Conservation (phyloP, 2,888 invertebrate species). For the Thyatira batis region DNA sequence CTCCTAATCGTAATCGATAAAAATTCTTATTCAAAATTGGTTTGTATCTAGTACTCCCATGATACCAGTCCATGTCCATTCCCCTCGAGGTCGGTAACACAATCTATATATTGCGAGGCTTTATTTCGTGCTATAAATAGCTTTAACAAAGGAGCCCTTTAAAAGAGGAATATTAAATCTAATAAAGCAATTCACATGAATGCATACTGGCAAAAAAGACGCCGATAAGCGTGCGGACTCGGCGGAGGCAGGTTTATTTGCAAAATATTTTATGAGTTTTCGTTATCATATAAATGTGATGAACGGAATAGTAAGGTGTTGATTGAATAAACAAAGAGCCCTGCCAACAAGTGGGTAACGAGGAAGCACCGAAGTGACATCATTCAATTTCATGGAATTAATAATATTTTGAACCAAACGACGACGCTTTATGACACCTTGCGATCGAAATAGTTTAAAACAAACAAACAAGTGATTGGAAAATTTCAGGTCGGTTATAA, state of each 20-base stretch:
- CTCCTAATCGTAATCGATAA: background rate
- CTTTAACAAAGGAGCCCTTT: background rate
- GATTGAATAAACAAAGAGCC: constrained; percentile 1
- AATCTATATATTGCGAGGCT: background rate
- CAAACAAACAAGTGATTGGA: constrained; percentile 52
- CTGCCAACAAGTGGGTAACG: constrained; percentile 2
- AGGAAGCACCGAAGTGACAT: constrained; percentile 1
- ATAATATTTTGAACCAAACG: constrained; percentile 30
- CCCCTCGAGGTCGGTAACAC: background rate
- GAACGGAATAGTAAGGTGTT: background rate
- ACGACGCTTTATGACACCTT: constrained; percentile 21
- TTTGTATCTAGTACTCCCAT: too few relatives aligned
- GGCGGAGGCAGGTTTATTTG: too few relatives aligned
- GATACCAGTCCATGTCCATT: background rate
- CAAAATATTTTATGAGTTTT: background rate
- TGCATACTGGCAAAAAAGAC: too few relatives aligned
- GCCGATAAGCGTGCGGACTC: too few relatives aligned
- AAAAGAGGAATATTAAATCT: background rate
- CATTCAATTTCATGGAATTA: constrained; percentile 29
- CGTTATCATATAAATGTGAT: background rate
- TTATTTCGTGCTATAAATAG: background rate
- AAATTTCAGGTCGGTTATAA: constrained; percentile 39
- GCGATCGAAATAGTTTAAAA: constrained; percentile 31
- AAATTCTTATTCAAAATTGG: too few relatives aligned
- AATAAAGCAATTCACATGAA: background rate